Evolutionary conservation across 1,140 invertebrate genomes (phyloP), one percentile per base, ranked within the genome.

Genomic region (Heliconius congener): DNA sequence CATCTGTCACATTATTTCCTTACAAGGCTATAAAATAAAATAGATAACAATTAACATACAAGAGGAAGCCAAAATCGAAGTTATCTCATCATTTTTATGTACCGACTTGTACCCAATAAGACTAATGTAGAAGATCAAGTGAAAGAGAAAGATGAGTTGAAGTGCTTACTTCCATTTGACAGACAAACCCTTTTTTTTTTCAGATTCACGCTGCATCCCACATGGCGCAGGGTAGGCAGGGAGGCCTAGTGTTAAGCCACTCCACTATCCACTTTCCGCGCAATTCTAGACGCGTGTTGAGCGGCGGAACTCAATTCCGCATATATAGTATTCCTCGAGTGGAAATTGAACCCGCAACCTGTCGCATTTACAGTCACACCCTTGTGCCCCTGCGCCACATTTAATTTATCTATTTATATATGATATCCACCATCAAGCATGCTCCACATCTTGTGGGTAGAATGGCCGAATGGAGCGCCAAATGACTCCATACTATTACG

Each of bases 41-140:
- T 66, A 66, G 27, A 66, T 66, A 66, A 66, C 16, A 52, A 52
- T 52, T 2, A 19, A 52, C 60, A n/a, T 27, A 30, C 4, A 9
- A 9, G 4, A 30, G 60, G 60, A 66, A 66, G 27, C 6, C 27
- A 27, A 18, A 66, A 66, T 27, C 60, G 27, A 23, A 46, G 18
- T 66, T 66, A 66, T 66, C 60, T 27, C 13, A 30, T 27, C 11
- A 16, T 66, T 66, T 66, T 66, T 66, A 66, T 16, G 60, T 66
- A 30, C 11, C 23, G 4, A 66, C 11, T 27, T 66, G 60, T 66
- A 30, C 27, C 30, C 11, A 66, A 5, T 16, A 66, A 66, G 60
- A 6, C 73, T 34, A 74, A 74, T 46, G 50, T 74, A 46, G 9
- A 52, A 74, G 73, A 34, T 74, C 23, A 74, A 4, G 46, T 42